Percentiles rank a stretch among this genome's conserved stretches.
Conservation (phyloP, 1,140 invertebrate species). For the Ceratina calcarata region DNA sequence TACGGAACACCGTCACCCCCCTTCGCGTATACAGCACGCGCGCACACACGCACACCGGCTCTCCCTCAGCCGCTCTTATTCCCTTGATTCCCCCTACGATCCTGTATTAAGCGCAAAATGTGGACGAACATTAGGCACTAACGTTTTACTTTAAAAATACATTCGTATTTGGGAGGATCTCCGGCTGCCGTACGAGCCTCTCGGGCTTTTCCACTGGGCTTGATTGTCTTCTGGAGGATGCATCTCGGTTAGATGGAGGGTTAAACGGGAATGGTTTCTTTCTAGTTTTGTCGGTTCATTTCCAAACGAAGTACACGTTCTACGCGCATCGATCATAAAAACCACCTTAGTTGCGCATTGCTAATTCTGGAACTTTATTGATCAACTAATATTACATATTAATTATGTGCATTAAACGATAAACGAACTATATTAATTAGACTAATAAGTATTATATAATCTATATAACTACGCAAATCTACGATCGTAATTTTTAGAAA, state of each 20-base stretch:
- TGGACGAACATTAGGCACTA: conserved; percentile 76
- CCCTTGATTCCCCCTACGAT: conserved; percentile 57
- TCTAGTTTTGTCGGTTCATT: not conserved
- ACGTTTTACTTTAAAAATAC: conserved; percentile 69
- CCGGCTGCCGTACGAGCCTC: conserved; percentile 50
- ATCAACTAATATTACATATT: too few species aligned
- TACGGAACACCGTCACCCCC: conserved; percentile 46
- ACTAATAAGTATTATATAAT: too few species aligned
- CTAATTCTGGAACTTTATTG: too few species aligned
- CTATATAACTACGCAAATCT: too few species aligned
- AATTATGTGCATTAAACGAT: too few species aligned
- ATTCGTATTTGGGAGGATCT: conserved; percentile 59
- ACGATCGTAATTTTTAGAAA: too few species aligned
- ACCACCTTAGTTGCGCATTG: too few species aligned
- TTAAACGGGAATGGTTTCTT: conserved; percentile 11
- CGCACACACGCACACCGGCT: not conserved
- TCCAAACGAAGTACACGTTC: too few species aligned
- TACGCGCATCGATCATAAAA: too few species aligned
- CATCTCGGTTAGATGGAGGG: conserved; percentile 33
- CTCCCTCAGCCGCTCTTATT: conserved; percentile 65
- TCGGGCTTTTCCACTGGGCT: conserved; percentile 38
- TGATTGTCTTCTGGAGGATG: conserved; percentile 37
- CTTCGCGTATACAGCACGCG: not conserved
- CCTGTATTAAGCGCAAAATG: conserved; percentile 78
- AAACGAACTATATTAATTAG: too few species aligned